A percentile compares a stretch with the other conserved stretches of the same genome.
These are phyloP conservation scores for Trichechus manatus DNA, from an alignment of 2,113 vertebrate genomes.

Conservation along the genomic window DNA sequence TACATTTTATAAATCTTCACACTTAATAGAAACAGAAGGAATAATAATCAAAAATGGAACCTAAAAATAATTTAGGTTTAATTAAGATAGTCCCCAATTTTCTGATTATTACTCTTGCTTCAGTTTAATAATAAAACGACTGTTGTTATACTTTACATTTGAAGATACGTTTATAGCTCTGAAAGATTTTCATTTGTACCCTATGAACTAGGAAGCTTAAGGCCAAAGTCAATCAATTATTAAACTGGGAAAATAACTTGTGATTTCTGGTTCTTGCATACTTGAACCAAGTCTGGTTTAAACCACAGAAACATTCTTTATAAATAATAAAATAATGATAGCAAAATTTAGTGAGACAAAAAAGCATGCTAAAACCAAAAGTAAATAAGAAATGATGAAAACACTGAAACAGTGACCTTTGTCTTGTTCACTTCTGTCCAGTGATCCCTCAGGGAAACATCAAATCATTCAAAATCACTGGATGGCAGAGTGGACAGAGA, in stretches of 20 bases:
- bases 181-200: not conserved
- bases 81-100: not conserved
- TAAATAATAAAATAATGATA: not conserved
- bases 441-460: not conserved
- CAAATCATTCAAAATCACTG: not conserved
- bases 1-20: slow-evolving; percentile 22
- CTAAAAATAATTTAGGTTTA: not conserved
- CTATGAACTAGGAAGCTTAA: not conserved
- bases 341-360: not conserved
- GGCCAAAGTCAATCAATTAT: not conserved
- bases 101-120: not conserved
- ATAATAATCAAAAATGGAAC: not conserved
- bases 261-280: not conserved
- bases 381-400: not conserved
- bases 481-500: not conserved
- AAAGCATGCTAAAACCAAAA: not conserved
- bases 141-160: not conserved
- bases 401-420: not conserved
- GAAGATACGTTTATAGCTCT: not conserved
- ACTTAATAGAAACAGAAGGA: not conserved
- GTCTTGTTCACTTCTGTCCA: not conserved
- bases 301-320: not conserved
- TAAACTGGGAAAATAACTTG: not conserved
- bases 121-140: not conserved
- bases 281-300: not conserved